These are phyloP conservation scores for Dascyllus trimaculatus DNA, from an alignment of 2,113 vertebrate genomes.

Conservation along the genomic window DNA sequence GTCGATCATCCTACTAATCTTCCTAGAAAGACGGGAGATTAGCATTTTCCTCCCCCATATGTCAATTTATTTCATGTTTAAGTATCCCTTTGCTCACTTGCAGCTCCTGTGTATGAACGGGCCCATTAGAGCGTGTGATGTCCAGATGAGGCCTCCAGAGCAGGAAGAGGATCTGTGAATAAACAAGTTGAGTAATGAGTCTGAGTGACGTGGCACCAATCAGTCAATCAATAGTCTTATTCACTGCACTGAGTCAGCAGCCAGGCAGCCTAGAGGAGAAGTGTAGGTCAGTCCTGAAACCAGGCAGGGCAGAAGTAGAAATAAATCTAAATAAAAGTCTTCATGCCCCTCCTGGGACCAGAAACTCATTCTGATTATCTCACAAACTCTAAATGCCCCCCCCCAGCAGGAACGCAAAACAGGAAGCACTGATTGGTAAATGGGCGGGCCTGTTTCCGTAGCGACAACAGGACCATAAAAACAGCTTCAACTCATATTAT, in stretches of 20 bases:
- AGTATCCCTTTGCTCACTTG: conserved; percentile 52
- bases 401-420: conserved; percentile 54
- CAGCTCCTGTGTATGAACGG: too few species aligned
- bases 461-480: conserved; percentile 42
- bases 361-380: conserved; percentile 38
- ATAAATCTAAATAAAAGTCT: not conserved
- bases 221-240: conserved; percentile 51
- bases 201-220: conserved; percentile 43
- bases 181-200: conserved; percentile 65
- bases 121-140: conserved; percentile 39
- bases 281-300: not conserved
- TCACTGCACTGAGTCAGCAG: conserved; percentile 68
- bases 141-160: conserved; percentile 63
- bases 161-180: conserved; percentile 32
- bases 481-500: conserved; percentile 24
- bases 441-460: conserved; percentile 54
- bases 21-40: conserved; percentile 63
- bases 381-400: conserved; percentile 25
- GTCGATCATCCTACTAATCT: conserved; percentile 66
- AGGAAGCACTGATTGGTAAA: conserved; percentile 68
- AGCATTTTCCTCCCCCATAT: conserved; percentile 65
- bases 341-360: conserved; percentile 22
- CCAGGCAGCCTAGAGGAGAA: conserved; percentile 1
- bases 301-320: too few species aligned
- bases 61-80: conserved; percentile 55